Base-by-base conservation (phyloP, 1,140 invertebrate species). In the Lepidotrigona ventralis region DNA sequence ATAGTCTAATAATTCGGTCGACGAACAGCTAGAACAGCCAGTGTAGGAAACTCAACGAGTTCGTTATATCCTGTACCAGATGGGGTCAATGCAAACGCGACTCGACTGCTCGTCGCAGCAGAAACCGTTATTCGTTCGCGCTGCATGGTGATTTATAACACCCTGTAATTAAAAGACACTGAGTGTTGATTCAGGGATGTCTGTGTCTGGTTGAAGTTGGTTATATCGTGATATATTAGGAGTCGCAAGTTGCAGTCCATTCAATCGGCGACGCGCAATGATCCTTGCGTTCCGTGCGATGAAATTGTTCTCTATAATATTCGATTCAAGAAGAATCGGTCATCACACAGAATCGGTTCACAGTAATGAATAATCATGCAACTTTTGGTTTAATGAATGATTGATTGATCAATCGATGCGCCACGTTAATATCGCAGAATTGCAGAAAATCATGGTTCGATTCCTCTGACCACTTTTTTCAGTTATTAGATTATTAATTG, bases 271-370 rank as follows among this genome's bases (percentile, higher is more conserved):
- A 69, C 17, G 60, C n/a, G n/a, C 6, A 11, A 0, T 46, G 26
- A 21, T 53, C 69, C 29, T 33, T 33, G 9, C 21, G 72, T 76
- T 58, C 74, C 74, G 69, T 58, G 54, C 64, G 78, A 84, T 69
- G 54, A 79, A 85, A 53, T 60, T 82, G 14, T 60, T 23, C 56
- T 79, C 84, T 75, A 58, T 71, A 72, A 80, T 53, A 71, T 51
- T 54, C 63, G 64, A 85, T 71, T 72, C 56, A 26, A 68, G 77
- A 74, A 68, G 29, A 46, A 46, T 46, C n/a, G n/a, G 39, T 46
- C 9, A 46, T 46, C 39, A 46, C 39, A 8, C 8, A 46, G 39
- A 8, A 46, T 46, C 39, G 29, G 2, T 21, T 68, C 29, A 19
- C 29, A 21, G n/a, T 29, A 29, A 9, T 9, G 29, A 4, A 68